Evolutionary conservation across 2,888 invertebrate species (phyloP), one percentile per base, ranked within the genome.

Genomic region (Nezara viridula): DNA sequence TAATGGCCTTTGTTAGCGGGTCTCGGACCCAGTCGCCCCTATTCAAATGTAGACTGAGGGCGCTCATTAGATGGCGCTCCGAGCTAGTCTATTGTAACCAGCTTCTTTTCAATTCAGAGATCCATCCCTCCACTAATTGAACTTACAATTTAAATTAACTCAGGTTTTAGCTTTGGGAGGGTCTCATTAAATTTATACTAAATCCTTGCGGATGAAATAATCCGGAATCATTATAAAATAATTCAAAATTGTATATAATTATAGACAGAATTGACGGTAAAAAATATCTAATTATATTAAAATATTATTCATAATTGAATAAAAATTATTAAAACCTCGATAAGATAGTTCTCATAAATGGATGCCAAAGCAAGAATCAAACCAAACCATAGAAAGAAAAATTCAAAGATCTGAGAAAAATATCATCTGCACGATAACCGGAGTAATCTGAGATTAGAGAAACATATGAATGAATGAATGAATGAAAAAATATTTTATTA

Each of bases 171-270:
- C 52, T 52, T 52, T 52, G 52, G 19, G 21, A 52, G 12, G 21
- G n/a, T n/a, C 55, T 55, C 55, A 55, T 55, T 55, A 55, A 55
- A 55, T n/a, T 55, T n/a, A 55, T 55, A 27, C 55, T n/a, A n/a
- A 55, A 55, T n/a, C 52, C 55, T 12, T n/a, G 10, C 10, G 9
- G 55, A 12, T 12, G n/a, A 21, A 55, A n/a, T 12, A 27, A 55
- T 9, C 12, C 12, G n/a, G 55, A n/a, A 55, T 55, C 12, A n/a
- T 55, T 55, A n/a, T 55, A n/a, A n/a, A 55, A n/a, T 55, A n/a
- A n/a, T 21, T 7, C 5, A 21, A 21, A 52, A 24, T 52, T 24
- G 24, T 52, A 24, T 52, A 52, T 52, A n/a, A n/a, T 24, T 24
- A 24, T 52, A 49, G 12, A 49, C 9, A 44, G 49, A 49, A 49